Evolutionary conservation across 92 coral and sea anemone genomes (phyloP), one percentile per base, ranked within the genome.

Genomic region (Chrysogorgia sp.): DNA sequence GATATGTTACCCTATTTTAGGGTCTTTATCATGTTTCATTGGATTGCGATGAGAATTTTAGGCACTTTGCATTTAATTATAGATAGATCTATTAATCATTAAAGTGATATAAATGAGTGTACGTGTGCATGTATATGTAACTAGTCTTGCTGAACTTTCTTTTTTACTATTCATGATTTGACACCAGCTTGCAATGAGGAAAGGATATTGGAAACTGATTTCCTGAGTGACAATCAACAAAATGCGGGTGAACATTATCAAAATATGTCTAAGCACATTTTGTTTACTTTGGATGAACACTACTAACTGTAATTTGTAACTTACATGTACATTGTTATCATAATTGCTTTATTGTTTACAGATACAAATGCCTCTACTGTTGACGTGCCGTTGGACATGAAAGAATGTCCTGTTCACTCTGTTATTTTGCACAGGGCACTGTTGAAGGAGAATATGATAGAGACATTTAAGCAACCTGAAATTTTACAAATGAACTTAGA

Each of bases 371-470:
- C 12, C 24, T 63, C 69, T 21, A 32, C 40, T 63, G 22, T 10
- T 63, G 48, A 63, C 48, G 69, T 63, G 28, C 19, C 19, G 45
- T 63, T 25, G 2, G 24, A 63, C 69, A 0, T 63, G 22, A 63
- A 34, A 63, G 69, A 63, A 31, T 63, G 69, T n/a, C n/a, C n/a
- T n/a, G n/a, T n/a, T n/a, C n/a, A 40, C 40, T 31, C 72, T 61
- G 43, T 77, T 15, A 58, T 67, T 45, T 53, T 64, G 48, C 82
- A 49, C 74, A 63, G 74, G 82, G 25, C 82, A 29, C 41, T 62
- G 7, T 57, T 77, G n/a, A 77, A 62, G 71, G 60, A 62, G 55
- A 63, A 77, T 40, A 48, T 77, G 49, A 77, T 77, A 57, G 45
- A 47, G 23, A 33, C 71, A 19, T 77, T 77, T 50, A 67, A 77